Evolutionary conservation across 2,797 vertebrate genomes (phyloP).

Genomic region (Poeciliopsis infans): DNA sequence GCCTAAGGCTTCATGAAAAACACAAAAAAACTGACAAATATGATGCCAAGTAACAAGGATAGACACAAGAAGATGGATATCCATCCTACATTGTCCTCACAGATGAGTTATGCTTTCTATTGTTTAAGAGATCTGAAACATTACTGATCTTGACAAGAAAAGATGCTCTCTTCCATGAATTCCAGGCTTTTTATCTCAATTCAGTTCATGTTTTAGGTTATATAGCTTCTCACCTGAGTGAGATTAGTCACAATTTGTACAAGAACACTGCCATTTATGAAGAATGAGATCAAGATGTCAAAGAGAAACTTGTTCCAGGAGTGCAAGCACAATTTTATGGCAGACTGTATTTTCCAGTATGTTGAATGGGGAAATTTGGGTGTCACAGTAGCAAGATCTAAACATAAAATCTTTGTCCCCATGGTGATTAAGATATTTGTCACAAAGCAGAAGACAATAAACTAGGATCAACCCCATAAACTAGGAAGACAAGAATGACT

Average conservation of each 20-base stretch:
- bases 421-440: not conserved
- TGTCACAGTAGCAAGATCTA: not conserved
- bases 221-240: too few species aligned
- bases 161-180: not conserved
- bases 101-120: not conserved
- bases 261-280: too few species aligned
- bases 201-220: too few species aligned
- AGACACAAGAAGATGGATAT: not conserved
- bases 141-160: not conserved
- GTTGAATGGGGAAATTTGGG: too few species aligned
- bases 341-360: too few species aligned
- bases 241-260: too few species aligned
- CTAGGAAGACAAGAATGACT: not conserved
- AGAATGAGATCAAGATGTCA: too few species aligned
- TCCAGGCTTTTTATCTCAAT: too few species aligned
- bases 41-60: not conserved
- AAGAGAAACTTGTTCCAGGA: too few species aligned
- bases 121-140: not conserved
- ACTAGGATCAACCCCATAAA: not conserved
- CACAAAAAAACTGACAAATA: not conserved
- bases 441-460: not conserved
- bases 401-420: not conserved
- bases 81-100: not conserved
- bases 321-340: too few species aligned
- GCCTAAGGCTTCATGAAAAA: not conserved